Base-by-base conservation (phyloP, 92 coral and sea anemone species). In the Epizoanthus scotinus region DNA sequence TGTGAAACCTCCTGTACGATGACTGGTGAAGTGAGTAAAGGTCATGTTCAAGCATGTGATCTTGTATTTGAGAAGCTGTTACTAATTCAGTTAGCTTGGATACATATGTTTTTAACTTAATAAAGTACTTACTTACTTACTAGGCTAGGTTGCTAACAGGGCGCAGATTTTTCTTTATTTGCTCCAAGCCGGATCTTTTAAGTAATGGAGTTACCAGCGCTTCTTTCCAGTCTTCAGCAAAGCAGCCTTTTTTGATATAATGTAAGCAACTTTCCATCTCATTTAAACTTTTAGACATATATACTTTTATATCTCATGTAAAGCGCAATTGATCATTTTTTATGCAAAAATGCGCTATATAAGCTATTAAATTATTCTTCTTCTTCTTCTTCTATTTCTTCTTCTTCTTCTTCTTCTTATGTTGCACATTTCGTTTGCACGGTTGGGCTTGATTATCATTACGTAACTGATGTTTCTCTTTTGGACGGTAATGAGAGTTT, bases 341-440 rank as follows among this genome's bases (percentile, higher is more conserved):
- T n/a, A n/a, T n/a, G n/a, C n/a, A n/a, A n/a, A n/a, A n/a, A n/a
- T n/a, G n/a, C n/a, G n/a, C n/a, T n/a, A n/a, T n/a, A n/a, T n/a
- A n/a, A n/a, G n/a, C n/a, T n/a, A n/a, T n/a, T n/a, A n/a, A n/a
- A n/a, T n/a, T n/a, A n/a, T n/a, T n/a, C n/a, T n/a, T n/a, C n/a
- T n/a, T n/a, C n/a, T n/a, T n/a, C n/a, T n/a, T n/a, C n/a, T n/a
- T n/a, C n/a, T n/a, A n/a, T n/a, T n/a, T n/a, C n/a, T n/a, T n/a
- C n/a, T n/a, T n/a, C n/a, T n/a, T n/a, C n/a, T n/a, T n/a, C n/a
- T n/a, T n/a, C n/a, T n/a, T n/a, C n/a, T n/a, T n/a, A n/a, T n/a
- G n/a, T n/a, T 67, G 78, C 83, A 85, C 88, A 85, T 78, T 54
- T 78, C 68, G 54, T 84, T 84, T 22, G 84, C 86, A 71, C 25